A percentile compares a stretch with the other conserved stretches of the same genome.
phyloP scores from a whole-genome alignment of 2,888 invertebrate species.

The Panzeria rudis region DNA sequence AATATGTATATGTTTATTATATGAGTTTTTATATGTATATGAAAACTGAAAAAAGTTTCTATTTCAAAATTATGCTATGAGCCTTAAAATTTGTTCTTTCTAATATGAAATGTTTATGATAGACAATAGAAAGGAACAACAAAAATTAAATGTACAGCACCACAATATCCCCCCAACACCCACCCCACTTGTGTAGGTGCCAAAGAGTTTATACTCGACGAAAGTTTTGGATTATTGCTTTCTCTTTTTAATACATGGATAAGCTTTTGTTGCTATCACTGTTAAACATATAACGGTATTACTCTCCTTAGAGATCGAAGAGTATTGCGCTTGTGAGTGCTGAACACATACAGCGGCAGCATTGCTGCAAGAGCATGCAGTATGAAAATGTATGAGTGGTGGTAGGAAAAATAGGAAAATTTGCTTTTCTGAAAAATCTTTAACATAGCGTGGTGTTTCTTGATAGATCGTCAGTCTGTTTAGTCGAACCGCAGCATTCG shows the following conservation, averaged over 20 bases:
- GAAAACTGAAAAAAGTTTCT: constrained; percentile 56
- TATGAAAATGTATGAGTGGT: constrained; percentile 73
- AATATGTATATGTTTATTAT: not conserved
- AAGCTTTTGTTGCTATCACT: constrained; percentile 9
- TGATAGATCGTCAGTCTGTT: constrained; percentile 84
- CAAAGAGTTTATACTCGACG: constrained; percentile 32
- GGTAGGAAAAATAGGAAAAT: constrained; percentile 77
- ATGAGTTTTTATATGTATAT: constrained; percentile 27
- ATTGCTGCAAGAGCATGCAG: constrained; percentile 69
- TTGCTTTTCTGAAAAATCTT: constrained; percentile 82
- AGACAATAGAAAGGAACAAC: constrained; percentile 38
- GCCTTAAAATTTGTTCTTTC: constrained; percentile 48
- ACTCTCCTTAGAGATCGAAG: constrained; percentile 50
- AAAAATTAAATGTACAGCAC: not conserved
- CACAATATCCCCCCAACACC: constrained; percentile 15
- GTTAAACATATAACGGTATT: not conserved
- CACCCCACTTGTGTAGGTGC: constrained; percentile 61
- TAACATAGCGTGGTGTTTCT: constrained; percentile 83
- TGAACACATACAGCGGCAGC: not conserved
- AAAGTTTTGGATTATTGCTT: constrained; percentile 4
- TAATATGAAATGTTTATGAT: constrained; percentile 69
- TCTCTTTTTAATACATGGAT: constrained; percentile 28
- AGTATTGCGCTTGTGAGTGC: constrained; percentile 35
- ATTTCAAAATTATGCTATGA: constrained; percentile 70
- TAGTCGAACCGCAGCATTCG: constrained; percentile 85